These are phyloP conservation scores for Chauna torquata DNA, from an alignment of 2,113 vertebrate species.

Conservation along the genomic window DNA sequence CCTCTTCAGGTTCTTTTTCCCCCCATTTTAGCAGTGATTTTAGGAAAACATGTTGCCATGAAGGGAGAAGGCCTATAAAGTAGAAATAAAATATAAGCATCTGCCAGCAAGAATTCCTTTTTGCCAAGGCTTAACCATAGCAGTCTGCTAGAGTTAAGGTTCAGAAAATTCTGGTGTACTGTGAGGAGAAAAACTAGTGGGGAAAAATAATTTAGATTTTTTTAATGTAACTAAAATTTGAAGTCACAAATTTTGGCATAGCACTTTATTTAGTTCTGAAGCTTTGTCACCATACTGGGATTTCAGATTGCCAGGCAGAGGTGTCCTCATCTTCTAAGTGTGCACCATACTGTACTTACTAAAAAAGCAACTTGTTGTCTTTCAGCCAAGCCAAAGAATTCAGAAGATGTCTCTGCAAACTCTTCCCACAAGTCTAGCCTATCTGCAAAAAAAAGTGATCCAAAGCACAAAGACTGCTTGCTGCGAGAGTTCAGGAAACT, in stretches of 20 bases:
- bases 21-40: background rate
- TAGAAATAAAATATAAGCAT: background rate
- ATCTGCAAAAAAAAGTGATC: constrained; percentile 84
- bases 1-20: background rate
- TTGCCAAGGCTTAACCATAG: background rate
- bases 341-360: rapidly evolving
- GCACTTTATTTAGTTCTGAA: background rate
- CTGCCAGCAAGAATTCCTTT: background rate
- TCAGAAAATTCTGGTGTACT: background rate
- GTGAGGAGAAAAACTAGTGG: background rate
- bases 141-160: background rate
- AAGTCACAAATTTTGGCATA: background rate
- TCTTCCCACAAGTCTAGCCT: constrained; percentile 73
- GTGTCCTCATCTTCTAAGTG: background rate
- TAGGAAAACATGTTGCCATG: background rate
- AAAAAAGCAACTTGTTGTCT: background rate
- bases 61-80: background rate
- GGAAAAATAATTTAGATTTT: background rate
- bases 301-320: background rate
- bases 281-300: background rate
- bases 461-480: constrained; percentile 91
- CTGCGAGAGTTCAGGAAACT: constrained; percentile 94
- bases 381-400: constrained; percentile 75
- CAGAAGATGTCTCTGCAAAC: constrained; percentile 65
- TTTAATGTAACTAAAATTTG: background rate